A percentile compares a stretch with the other conserved stretches of the same genome.
These are phyloP conservation scores for Drosophila paucipuncta DNA, from an alignment of 2,888 invertebrate species.

Conservation along the genomic window DNA sequence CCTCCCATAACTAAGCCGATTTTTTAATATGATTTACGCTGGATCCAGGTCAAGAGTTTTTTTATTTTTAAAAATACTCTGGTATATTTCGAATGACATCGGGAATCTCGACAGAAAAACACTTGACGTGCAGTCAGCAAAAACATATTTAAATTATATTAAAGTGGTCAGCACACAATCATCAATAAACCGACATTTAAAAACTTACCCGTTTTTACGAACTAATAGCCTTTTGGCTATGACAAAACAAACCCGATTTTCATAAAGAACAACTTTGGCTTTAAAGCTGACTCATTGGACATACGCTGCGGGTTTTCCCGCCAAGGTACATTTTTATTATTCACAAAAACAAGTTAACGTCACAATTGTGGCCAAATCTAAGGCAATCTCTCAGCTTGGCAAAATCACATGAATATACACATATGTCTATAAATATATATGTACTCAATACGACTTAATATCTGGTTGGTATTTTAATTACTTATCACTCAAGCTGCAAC, in stretches of 20 bases:
- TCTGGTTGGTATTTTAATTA: conserved; percentile 21
- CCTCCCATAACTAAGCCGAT: neutral
- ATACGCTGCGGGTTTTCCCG: conserved; percentile 29
- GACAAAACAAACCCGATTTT: neutral
- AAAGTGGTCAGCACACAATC: neutral
- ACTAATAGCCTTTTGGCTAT: neutral
- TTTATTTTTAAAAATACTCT: neutral
- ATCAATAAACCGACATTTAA: neutral
- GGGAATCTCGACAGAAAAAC: neutral
- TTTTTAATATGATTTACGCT: neutral
- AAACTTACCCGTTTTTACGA: neutral
- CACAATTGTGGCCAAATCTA: conserved; percentile 9
- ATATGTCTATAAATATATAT: neutral
- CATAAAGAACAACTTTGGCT: neutral
- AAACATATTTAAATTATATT: neutral
- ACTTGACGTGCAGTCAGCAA: neutral
- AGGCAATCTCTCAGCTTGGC: neutral
- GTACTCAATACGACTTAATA: conserved; percentile 13
- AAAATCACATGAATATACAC: conserved; percentile 21
- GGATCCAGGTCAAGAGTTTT: neutral
- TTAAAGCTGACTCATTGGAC: conserved; percentile 24
- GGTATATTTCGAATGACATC: neutral
- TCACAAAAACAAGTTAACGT: conserved; percentile 8
- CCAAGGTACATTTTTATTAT: conserved; percentile 5
- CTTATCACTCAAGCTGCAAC: conserved; percentile 1